These are phyloP conservation scores for Paraescarpia echinospica DNA, from an alignment of 1,140 invertebrate species.

Conservation along the genomic window DNA sequence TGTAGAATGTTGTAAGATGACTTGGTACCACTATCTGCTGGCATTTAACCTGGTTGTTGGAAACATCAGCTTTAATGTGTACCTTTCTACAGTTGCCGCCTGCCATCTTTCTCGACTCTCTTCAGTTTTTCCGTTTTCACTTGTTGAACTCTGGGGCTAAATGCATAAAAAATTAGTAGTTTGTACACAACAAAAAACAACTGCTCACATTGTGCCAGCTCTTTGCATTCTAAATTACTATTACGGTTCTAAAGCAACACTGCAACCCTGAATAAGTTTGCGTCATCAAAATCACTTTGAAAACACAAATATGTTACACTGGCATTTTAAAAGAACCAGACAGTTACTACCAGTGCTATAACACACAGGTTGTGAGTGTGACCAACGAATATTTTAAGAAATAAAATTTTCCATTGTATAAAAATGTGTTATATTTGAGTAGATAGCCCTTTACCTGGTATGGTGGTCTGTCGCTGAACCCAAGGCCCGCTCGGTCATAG, in stretches of 20 bases:
- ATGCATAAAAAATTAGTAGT: background rate
- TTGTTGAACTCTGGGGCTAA: slow-evolving; percentile 24
- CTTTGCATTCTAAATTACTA: too few species aligned
- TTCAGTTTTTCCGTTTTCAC: slow-evolving; percentile 19
- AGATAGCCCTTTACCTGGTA: background rate
- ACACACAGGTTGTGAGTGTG: background rate
- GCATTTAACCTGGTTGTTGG: background rate
- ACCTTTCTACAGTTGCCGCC: slow-evolving; percentile 53
- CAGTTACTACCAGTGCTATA: background rate
- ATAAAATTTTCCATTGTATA: background rate
- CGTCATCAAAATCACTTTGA: background rate
- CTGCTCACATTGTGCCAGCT: too few species aligned
- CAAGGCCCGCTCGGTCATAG: slow-evolving; percentile 57
- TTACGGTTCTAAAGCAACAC: too few species aligned
- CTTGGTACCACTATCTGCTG: background rate
- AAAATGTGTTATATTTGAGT: background rate
- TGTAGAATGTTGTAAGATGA: background rate
- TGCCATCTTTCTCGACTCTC: slow-evolving; percentile 15
- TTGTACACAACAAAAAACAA: slow-evolving; percentile 8
- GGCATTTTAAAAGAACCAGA: background rate
- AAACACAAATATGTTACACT: background rate
- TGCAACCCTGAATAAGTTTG: too few species aligned
- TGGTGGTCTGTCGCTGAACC: slow-evolving; percentile 54
- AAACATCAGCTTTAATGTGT: background rate
- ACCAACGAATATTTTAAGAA: background rate